Evolutionary conservation across 2,113 vertebrate species (phyloP).

Genomic region (Sterrhoptilus dennistouni): DNA sequence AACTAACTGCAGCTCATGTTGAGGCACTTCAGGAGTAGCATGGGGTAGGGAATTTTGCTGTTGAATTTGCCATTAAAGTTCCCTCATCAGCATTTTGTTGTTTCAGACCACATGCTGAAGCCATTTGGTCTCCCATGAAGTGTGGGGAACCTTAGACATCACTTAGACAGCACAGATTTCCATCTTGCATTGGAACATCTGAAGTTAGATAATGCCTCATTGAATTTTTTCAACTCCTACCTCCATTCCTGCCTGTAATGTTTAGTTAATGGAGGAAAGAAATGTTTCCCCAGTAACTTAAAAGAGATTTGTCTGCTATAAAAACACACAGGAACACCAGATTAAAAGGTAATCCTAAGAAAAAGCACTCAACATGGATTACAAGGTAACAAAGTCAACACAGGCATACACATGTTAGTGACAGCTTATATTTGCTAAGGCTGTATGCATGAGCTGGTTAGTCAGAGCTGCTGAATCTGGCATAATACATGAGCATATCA

Average conservation of each 20-base stretch:
- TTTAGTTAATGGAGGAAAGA: slow-evolving; percentile 34
- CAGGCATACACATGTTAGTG: background rate
- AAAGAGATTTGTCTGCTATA: slow-evolving; percentile 41
- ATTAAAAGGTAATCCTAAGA: slow-evolving; percentile 48
- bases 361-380: slow-evolving; percentile 52
- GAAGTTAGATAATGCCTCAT: background rate
- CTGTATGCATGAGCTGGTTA: background rate
- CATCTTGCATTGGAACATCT: background rate
- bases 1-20: background rate
- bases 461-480: slow-evolving; percentile 9
- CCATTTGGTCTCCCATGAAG: background rate
- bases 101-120: slow-evolving; percentile 13
- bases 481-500: background rate
- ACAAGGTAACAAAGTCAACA: slow-evolving; percentile 62
- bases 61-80: background rate
- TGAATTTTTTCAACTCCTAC: background rate
- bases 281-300: slow-evolving; percentile 49
- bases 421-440: slow-evolving; percentile 42
- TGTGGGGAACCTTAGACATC: background rate
- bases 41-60: background rate
- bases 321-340: slow-evolving; percentile 14
- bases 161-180: background rate
- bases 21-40: background rate
- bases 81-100: background rate
- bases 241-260: background rate